Percentiles rank a stretch among this genome's conserved stretches.
phyloP scores from a whole-genome alignment of 1,140 invertebrate species.

The Trypoxylus dichotomus region DNA sequence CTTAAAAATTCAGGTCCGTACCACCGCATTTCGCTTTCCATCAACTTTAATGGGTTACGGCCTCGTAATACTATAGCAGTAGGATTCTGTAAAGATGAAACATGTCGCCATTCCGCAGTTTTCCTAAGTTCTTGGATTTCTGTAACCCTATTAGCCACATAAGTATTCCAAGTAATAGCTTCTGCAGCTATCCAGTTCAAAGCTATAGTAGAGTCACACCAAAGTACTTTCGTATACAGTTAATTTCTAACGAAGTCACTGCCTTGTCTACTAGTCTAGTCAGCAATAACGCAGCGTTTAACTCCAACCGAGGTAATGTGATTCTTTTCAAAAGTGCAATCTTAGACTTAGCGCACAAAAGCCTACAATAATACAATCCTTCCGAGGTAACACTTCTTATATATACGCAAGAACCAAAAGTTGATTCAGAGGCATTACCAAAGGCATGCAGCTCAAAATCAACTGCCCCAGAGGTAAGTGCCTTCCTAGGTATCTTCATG shows the following conservation, averaged over 20 bases:
- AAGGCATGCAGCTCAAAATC: too few species aligned
- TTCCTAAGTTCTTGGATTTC: constrained; percentile 8
- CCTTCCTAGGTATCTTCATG: too few species aligned
- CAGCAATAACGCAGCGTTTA: too few species aligned
- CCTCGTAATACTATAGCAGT: background rate
- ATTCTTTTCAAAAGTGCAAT: too few species aligned
- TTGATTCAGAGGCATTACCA: too few species aligned
- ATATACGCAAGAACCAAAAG: too few species aligned
- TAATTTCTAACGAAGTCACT: background rate
- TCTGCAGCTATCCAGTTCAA: background rate
- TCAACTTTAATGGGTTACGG: background rate
- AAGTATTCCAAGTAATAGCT: background rate
- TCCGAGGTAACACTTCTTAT: too few species aligned
- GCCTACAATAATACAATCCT: too few species aligned
- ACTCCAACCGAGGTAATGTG: too few species aligned
- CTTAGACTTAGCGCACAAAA: too few species aligned
- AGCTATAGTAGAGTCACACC: background rate
- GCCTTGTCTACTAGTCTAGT: too few species aligned
- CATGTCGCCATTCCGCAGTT: background rate
- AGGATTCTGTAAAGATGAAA: background rate
- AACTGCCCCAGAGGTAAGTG: too few species aligned
- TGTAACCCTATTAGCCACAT: background rate
- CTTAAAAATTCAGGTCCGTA: background rate
- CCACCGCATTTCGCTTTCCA: background rate
- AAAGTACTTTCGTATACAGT: background rate